These are phyloP conservation scores for Periophthalmodon schlosseri DNA, from an alignment of 2,113 vertebrate species.

Conservation along the genomic window DNA sequence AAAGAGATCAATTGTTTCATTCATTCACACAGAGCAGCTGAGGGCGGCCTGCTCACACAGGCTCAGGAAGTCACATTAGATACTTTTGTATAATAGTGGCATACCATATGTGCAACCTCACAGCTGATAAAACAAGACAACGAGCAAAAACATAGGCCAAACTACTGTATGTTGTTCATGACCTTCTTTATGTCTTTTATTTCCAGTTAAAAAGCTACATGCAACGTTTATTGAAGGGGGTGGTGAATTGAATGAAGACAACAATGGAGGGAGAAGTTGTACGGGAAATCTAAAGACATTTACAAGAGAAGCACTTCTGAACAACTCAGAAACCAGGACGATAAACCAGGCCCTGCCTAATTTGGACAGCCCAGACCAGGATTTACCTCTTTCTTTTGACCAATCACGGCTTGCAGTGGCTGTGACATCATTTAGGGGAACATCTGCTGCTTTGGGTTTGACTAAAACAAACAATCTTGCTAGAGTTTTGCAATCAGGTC, in stretches of 20 bases:
- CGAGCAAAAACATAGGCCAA: no score
- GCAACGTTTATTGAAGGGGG: conserved; percentile 4
- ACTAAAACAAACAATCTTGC: conserved; percentile 57
- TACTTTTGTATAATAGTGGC: no score
- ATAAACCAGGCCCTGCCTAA: neutral
- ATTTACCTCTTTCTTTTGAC: conserved; percentile 78
- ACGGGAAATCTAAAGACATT: conserved; percentile 14
- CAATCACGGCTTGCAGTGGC: conserved; percentile 64
- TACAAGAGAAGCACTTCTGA: neutral
- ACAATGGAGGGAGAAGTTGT: conserved; percentile 5
- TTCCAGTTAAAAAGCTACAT: conserved; percentile 52
- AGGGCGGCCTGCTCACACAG: no score
- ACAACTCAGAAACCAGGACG: neutral
- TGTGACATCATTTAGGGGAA: conserved; percentile 61
- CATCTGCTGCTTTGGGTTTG: conserved; percentile 15
- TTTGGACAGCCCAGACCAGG: conserved; percentile 48
- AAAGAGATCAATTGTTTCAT: no score
- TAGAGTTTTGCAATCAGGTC: conserved; percentile 61
- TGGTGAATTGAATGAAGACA: neutral
- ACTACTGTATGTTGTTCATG: neutral
- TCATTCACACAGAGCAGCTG: no score
- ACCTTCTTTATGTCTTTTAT: neutral
- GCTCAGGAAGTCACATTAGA: no score
- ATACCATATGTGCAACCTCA: no score
- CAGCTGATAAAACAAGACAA: no score